Base-by-base conservation (phyloP, 2,888 invertebrate genomes). In the Colostygia pectinataria region DNA sequence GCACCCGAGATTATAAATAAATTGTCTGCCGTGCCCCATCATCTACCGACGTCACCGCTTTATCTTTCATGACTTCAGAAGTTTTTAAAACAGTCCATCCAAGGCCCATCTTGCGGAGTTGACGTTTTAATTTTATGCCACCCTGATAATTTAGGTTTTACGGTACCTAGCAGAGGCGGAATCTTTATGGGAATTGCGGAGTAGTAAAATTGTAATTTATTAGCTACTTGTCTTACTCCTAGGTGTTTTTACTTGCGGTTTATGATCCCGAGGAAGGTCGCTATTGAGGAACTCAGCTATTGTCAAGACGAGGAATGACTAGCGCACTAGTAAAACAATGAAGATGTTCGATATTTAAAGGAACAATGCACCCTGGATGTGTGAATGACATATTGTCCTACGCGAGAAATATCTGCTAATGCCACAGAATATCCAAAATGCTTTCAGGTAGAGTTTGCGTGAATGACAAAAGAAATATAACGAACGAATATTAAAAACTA, bases 1-100 rank as follows among this genome's bases (percentile, higher is more conserved):
- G 83, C 81, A 80, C 80, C 83, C 81, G 83, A 88, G 89, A 88
- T 89, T 89, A 88, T 89, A 85, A 87, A 87, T 87, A 88, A 89
- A 85, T 83, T 79, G 83, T 71, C 73, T 68, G 70, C 77, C 63
- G 74, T 70, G 79, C 75, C 76, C 74, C 79, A 80, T 84, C 80
- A 81, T 80, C 77, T 72, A 67, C 71, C 71, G 66, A 55, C 68
- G 65, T 74, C 75, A 71, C 72, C 63, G 74, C 73, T 86, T 87
- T 89, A 87, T 87, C 86, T 88, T 86, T 86, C 79, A 84, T 77
- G 77, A 79, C 78, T 81, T 73, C 59, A 68, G 64, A 78, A 83
- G 76, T 87, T 89, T 88, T 86, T 79, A 81, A 84, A 80, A 76
- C 77, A 68, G 70, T 69, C 43, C 48, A 49, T 49, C 42, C 27